Percentiles rank a stretch among this genome's conserved stretches.
phyloP scores from a whole-genome alignment of 2,888 invertebrate genomes.

The Zygogramma bicolorata region DNA sequence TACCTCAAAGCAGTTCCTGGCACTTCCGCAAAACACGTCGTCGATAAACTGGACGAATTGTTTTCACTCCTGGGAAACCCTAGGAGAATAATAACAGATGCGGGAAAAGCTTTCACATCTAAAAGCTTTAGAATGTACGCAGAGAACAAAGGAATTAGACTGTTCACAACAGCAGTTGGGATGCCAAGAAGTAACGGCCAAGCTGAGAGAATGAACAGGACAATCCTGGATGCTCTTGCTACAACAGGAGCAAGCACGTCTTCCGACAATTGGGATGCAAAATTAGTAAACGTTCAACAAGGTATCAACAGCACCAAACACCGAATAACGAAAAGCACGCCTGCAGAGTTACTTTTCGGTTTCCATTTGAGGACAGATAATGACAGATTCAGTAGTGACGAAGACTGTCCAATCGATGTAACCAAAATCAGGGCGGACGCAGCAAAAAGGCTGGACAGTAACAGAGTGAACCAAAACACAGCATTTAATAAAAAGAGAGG shows the following conservation, averaged over 20 bases:
- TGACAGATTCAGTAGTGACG: slow-evolving; percentile 20
- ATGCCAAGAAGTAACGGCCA: slow-evolving; percentile 58
- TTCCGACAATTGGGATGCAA: slow-evolving; percentile 45
- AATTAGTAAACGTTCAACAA: slow-evolving; percentile 41
- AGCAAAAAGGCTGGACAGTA: slow-evolving; percentile 24
- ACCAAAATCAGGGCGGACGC: slow-evolving; percentile 23
- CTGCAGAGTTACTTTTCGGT: slow-evolving; percentile 25
- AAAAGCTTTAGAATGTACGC: slow-evolving; percentile 56
- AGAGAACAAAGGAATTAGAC: slow-evolving; percentile 50
- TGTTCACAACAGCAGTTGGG: slow-evolving; percentile 44
- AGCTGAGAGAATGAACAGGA: slow-evolving; percentile 49
- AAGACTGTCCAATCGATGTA: slow-evolving; percentile 29
- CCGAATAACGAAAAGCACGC: slow-evolving; percentile 34
- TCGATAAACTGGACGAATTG: slow-evolving; percentile 13
- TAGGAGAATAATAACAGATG: slow-evolving; percentile 33
- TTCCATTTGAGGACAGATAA: slow-evolving; percentile 28
- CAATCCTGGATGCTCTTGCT: slow-evolving; percentile 44
- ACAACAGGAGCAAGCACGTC: slow-evolving; percentile 24
- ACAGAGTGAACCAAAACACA: slow-evolving; percentile 21
- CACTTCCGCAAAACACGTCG: slow-evolving; percentile 22
- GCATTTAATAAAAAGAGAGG: slow-evolving; percentile 25
- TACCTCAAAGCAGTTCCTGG: slow-evolving; percentile 20
- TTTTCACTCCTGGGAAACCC: slow-evolving; percentile 35
- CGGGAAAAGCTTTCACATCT: slow-evolving; percentile 24
- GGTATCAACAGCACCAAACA: slow-evolving; percentile 44